phyloP scores from a whole-genome alignment of 2,113 vertebrate genomes.

The Pelusios castaneus region DNA sequence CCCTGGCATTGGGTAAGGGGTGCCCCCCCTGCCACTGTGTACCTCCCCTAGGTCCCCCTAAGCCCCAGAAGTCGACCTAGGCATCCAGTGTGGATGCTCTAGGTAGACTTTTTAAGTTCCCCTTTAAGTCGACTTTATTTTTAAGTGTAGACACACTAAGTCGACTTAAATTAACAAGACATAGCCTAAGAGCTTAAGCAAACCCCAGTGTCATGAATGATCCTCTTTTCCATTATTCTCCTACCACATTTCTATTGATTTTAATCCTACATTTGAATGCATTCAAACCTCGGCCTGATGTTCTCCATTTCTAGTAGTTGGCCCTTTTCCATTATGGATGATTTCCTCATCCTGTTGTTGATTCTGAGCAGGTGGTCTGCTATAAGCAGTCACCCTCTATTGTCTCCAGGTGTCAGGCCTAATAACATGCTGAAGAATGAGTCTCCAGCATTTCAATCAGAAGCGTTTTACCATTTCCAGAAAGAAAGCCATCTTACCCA shows the following conservation, averaged over 20 bases:
- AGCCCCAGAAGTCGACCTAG: no score
- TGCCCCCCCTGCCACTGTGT: no score
- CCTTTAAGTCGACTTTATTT: no score
- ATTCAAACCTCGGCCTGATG: neutral
- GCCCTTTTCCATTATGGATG: constrained; percentile 20
- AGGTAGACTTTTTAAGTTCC: no score
- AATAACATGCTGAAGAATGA: neutral
- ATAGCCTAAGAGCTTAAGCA: neutral
- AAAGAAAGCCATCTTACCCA: constrained; percentile 69
- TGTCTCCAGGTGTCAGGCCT: constrained; percentile 53
- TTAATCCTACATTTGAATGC: neutral
- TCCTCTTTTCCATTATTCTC: neutral
- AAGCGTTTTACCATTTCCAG: neutral
- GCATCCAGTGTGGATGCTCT: no score
- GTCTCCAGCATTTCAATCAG: neutral
- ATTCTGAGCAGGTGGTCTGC: constrained; percentile 21
- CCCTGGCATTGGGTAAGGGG: no score
- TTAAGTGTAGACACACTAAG: no score
- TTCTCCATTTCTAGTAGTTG: neutral
- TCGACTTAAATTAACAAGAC: no score
- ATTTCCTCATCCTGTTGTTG: constrained; percentile 63
- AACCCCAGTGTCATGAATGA: neutral
- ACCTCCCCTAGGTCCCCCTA: no score
- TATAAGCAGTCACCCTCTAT: constrained; percentile 30
- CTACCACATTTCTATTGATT: neutral